Conservation (phyloP, 2,888 invertebrate genomes). For the Laspeyria flexula region DNA sequence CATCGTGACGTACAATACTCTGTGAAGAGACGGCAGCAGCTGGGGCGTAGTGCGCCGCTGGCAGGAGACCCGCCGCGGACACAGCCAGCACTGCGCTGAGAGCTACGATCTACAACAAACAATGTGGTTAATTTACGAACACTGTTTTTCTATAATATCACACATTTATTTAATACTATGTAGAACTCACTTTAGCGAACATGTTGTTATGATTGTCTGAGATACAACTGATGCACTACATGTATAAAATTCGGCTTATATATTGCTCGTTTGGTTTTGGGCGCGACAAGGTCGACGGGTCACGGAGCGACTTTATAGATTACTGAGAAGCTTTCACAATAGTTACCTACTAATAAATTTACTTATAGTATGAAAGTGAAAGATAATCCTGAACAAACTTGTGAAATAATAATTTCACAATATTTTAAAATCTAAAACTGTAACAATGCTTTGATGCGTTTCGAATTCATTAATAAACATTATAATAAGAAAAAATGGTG, state of each 20-base stretch:
- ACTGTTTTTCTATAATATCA: not conserved
- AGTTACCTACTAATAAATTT: slow-evolving; percentile 13
- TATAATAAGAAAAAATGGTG: too few species aligned
- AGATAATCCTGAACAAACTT: slow-evolving; percentile 3
- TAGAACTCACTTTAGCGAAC: slow-evolving; percentile 74
- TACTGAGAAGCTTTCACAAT: slow-evolving; percentile 41
- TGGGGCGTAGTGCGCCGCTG: slow-evolving; percentile 71
- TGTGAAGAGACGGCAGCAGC: slow-evolving; percentile 73
- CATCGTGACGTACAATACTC: slow-evolving; percentile 68
- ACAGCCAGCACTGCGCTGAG: slow-evolving; percentile 74
- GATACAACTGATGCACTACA: slow-evolving; percentile 65
- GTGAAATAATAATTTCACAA: not conserved
- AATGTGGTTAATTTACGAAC: not conserved
- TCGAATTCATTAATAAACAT: too few species aligned
- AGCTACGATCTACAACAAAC: slow-evolving; percentile 56
- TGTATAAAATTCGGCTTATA: slow-evolving; percentile 61
- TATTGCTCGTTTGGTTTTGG: slow-evolving; percentile 62
- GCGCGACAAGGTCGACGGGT: slow-evolving; percentile 74
- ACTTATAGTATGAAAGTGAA: slow-evolving; percentile 7
- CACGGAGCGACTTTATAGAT: slow-evolving; percentile 54
- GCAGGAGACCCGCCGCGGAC: slow-evolving; percentile 68
- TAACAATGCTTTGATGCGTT: not conserved
- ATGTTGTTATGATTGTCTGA: slow-evolving; percentile 60
- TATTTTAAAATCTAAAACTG: not conserved
- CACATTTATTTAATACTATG: slow-evolving; percentile 2